These are phyloP conservation scores for Notechis scutatus DNA, from an alignment of 2,113 vertebrate genomes.

Conservation along the genomic window DNA sequence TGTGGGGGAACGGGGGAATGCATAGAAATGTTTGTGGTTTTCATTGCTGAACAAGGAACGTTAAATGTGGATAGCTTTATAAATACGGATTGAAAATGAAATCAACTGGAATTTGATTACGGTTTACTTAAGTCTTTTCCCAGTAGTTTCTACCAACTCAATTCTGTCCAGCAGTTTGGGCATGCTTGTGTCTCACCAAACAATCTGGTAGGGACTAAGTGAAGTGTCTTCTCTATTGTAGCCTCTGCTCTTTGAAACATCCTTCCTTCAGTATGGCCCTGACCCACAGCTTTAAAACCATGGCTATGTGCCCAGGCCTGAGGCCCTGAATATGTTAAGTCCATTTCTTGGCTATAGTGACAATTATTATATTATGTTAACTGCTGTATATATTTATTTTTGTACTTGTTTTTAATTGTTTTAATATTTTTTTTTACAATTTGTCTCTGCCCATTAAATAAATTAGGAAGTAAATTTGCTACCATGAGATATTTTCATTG, in stretches of 20 bases:
- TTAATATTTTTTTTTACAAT: not conserved
- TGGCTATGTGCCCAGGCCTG: not conserved
- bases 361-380: not conserved
- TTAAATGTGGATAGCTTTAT: constrained; percentile 18
- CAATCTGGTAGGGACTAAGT: not conserved
- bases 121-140: not conserved
- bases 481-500: not conserved
- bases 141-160: not conserved
- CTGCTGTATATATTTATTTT: not conserved
- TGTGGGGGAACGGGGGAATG: not conserved
- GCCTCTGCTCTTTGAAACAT: not conserved
- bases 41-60: not conserved
- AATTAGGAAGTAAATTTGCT: not conserved
- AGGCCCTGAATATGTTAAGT: not conserved
- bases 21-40: not conserved
- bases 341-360: not conserved
- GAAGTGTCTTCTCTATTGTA: not conserved
- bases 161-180: not conserved
- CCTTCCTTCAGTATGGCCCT: not conserved
- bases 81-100: not conserved
- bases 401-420: not conserved
- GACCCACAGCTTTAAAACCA: not conserved
- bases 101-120: not conserved
- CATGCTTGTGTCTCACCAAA: not conserved
- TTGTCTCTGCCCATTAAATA: not conserved